Evolutionary conservation across 2,888 invertebrate species (phyloP), one percentile per base, ranked within the genome.

Genomic region (Criorhina ranunculi): DNA sequence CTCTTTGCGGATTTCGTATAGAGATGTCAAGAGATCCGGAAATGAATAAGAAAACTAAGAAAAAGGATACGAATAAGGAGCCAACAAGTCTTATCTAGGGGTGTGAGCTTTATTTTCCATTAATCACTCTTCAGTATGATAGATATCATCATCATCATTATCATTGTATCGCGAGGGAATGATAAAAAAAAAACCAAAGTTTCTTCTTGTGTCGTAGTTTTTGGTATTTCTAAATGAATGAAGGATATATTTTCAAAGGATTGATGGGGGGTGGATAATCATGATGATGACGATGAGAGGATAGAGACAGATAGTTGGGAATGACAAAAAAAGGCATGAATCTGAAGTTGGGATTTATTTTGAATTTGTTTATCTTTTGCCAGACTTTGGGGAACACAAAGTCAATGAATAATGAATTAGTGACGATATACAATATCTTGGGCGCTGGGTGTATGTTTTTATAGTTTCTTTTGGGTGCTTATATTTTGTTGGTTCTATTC

Each of bases 61-160:
- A 44, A 5, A 29, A 3, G 51, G 12, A 37, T 9, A 24, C 12
- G 37, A 37, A 29, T 37, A 31, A 17, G 1, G n/a, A 59, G 44
- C 31, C 11, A 60, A 15, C 59, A 37, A 15, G 35, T 1, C 11
- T 15, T 24, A 40, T 62, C 12, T 42, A 12, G 29, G 51, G 79
- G 40, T 73, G 51, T 33, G 46, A 51, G 80, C 60, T 81, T 70
- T 69, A 81, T 81, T 76, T 69, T 40, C 62, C 62, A 81, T 81
- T 81, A 81, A 81, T 81, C 69, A 81, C 42, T 44, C 29, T 67
- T 72, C 57, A 51, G 29, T 53, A 51, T 60, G 57, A 67, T 55
- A 37, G 66, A 73, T 67, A 75, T 60, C 44, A 66, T 66, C 31
- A 44, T 44, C 59, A 37, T 60, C 64, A 72, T 59, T 70, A 70